Evolutionary conservation across 2,888 invertebrate species (phyloP), one percentile per base, ranked within the genome.

Genomic region (Ennomos quercinarius): DNA sequence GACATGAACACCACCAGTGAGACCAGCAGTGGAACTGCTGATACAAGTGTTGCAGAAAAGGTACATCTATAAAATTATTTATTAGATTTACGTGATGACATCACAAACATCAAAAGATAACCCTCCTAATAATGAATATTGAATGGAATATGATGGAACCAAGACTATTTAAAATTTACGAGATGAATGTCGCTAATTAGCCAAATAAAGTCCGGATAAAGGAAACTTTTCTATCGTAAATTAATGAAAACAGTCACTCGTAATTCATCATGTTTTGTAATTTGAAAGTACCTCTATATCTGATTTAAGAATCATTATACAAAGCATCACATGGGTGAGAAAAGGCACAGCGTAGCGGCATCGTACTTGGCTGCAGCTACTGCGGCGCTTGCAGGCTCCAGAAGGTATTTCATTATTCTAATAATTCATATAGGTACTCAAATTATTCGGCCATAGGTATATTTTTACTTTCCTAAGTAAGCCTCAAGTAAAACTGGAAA

Each of bases 311-410:
- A 69, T 43, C 73, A 74, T 49, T 77, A 39, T 11, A 10, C 49
- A 34, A 54, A 46, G 12, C 44, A 54, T 10, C 44, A 54, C 9
- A 11, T 46, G 5, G 27, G n/a, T 42, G 85, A 84, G 39, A 84
- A 74, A 52, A 78, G 87, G 39, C 87, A 84, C 46, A 90, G 88
- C 47, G 81, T 84, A 3, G 92, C 90, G 6, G 91, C 89, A 0
- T 80, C 80, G 10, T 92, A 81, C 63, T 71, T 90, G 9, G 92
- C 92, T 0, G 83, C 91, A 3, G 90, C 91, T 2, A 92, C 91
- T 0, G 91, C 91, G 1, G 86, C 86, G 6, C 64, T 91, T 8
- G 64, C 83, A 13, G 75, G 78, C 11, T 60, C 80, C 5, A 78
- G 77, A 67, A 82, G 83, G 87, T 81, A 67, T 12, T 13, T 38